Base-by-base conservation (phyloP, 1,140 invertebrate genomes). In the Apocrypta bakeri region DNA sequence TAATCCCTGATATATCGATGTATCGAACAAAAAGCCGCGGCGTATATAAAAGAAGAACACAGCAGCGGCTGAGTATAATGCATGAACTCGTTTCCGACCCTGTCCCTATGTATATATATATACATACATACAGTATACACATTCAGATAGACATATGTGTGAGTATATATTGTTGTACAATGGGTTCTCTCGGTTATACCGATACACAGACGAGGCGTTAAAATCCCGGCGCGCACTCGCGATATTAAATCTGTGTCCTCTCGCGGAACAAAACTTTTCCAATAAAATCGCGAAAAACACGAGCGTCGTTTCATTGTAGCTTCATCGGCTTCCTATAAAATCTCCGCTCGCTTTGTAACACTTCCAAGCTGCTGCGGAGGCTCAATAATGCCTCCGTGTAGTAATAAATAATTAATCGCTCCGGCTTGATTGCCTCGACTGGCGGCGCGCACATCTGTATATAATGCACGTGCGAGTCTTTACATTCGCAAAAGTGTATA, bases 391-490 rank as follows among this genome's bases (percentile, higher is more conserved):
- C 25, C 8, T 21, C 17, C 14, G 6, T 48, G 12, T 64, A 64
- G 25, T 66, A 66, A 66, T 71, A 71, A 71, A 71, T 71, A 71
- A 71, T 31, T 71, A 71, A 71, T 71, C 68, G 68, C 31, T 25
- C 1, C 9, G 68, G 68, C 68, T 25, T 71, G 68, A 71, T 71
- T 71, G 21, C 68, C 68, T 33, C 68, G 68, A 66, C 68, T n/a
- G 27, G 68, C 68, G 27, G 66, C 66, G 66, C 68, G 68, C 31
- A 1, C 63, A 8, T 14, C 31, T n/a, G 14, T 37, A 17, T 75
- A 63, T 61, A 61, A 75, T 75, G 25, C 73, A 75, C 73, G 73
- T 61, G 42, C 37, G 21, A 71, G 68, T 71, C 68, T 71, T 71
- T 71, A 25, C 37, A 25, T 31, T 37, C 37, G 68, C 29, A 71